Percentiles rank a stretch among this genome's conserved stretches.
Evolutionary conservation across 1,140 invertebrate species (phyloP).

Genomic region (Aphis gossypii): DNA sequence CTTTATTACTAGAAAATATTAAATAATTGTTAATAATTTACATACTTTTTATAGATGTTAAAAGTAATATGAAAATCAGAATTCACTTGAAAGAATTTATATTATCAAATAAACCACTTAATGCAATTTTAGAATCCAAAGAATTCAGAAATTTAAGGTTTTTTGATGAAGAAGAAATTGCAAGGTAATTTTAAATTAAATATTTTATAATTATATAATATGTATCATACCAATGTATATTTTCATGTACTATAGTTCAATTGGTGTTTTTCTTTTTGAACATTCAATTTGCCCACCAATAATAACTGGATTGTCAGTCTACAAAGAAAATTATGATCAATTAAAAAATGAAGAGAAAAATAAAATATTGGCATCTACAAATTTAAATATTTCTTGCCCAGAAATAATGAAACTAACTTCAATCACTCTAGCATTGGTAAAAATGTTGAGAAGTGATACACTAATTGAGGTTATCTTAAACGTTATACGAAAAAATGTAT

Average conservation of each 20-base stretch:
- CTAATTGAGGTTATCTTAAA: conserved; percentile 21
- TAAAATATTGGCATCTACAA: not conserved
- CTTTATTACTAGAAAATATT: not conserved
- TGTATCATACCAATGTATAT: not conserved
- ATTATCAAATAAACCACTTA: not conserved
- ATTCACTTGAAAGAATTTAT: not conserved
- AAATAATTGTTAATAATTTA: not conserved
- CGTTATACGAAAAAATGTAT: conserved; percentile 32
- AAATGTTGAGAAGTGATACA: conserved; percentile 47
- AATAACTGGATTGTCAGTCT: conserved; percentile 39
- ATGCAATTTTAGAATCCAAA: conserved; percentile 44
- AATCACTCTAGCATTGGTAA: conserved; percentile 36
- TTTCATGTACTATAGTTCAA: conserved; percentile 6
- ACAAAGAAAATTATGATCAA: conserved; percentile 23
- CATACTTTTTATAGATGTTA: conserved; percentile 6
- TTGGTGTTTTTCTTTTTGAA: conserved; percentile 49
- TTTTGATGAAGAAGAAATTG: conserved; percentile 45
- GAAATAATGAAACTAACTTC: conserved; percentile 31
- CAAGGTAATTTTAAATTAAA: conserved; percentile 29
- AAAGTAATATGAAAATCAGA: conserved; percentile 50
- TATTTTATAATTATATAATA: not conserved
- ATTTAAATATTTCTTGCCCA: conserved; percentile 35
- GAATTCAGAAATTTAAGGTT: conserved; percentile 49
- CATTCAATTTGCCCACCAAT: conserved; percentile 3
- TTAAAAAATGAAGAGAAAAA: conserved; percentile 3